Percentiles rank a stretch among this genome's conserved stretches.
phyloP scores from a whole-genome alignment of 2,113 vertebrate species.

The Notarius lentiginosus region DNA sequence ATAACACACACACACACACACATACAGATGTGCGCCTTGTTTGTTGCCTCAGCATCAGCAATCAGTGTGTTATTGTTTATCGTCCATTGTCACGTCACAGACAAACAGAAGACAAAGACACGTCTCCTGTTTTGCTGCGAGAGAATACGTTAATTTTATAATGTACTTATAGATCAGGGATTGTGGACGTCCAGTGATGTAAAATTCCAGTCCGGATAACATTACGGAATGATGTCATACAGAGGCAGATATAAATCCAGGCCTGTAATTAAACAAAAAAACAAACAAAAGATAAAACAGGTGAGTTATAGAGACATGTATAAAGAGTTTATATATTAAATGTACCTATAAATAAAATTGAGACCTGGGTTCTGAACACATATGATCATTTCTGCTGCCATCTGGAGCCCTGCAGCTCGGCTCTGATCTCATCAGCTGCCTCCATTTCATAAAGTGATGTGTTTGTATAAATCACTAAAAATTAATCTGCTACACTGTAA shows the following conservation, averaged over 20 bases:
- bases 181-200: neutral
- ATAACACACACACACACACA: slow-evolving; percentile 62
- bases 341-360: too few relatives aligned
- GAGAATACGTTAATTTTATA: neutral
- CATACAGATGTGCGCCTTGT: slow-evolving; percentile 46
- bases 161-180: neutral
- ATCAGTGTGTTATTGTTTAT: slow-evolving; percentile 72
- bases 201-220: neutral
- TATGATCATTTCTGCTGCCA: too few relatives aligned
- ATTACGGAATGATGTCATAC: neutral
- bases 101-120: slow-evolving; percentile 12
- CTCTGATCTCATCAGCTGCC: too few relatives aligned
- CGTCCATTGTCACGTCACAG: slow-evolving; percentile 60
- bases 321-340: too few relatives aligned
- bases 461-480: too few relatives aligned
- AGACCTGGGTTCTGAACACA: too few relatives aligned
- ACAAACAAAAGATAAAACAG: neutral
- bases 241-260: neutral
- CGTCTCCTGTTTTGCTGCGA: neutral
- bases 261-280: neutral
- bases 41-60: slow-evolving; percentile 64
- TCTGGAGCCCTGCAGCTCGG: too few relatives aligned
- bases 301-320: too few relatives aligned
- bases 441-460: too few relatives aligned
- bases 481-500: too few relatives aligned